phyloP scores from a whole-genome alignment of 2,888 invertebrate genomes.

The Drosophila acutilabella region DNA sequence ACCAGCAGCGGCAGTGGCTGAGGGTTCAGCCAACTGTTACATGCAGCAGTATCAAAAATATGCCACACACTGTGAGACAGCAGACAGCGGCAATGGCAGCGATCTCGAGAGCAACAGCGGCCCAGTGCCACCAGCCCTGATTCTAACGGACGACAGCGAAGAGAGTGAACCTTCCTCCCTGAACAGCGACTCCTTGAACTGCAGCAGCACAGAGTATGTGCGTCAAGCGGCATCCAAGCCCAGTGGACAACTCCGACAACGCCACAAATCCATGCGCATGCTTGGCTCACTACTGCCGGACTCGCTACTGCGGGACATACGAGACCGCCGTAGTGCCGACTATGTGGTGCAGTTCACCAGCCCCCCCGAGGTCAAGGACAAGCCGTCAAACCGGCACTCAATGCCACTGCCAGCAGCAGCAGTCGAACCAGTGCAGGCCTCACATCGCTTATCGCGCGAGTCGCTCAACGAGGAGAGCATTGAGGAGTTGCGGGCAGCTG shows the following conservation, averaged over 20 bases:
- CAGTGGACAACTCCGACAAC: constrained; percentile 71
- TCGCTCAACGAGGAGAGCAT: constrained; percentile 72
- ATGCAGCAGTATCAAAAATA: constrained; percentile 74
- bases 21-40: constrained; percentile 58
- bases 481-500: constrained; percentile 71
- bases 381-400: constrained; percentile 34
- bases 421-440: constrained; percentile 16
- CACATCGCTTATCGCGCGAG: constrained; percentile 57
- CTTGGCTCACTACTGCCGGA: constrained; percentile 85
- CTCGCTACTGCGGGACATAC: constrained; percentile 89
- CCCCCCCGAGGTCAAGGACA: constrained; percentile 55
- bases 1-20: constrained; percentile 38
- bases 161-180: constrained; percentile 88
- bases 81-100: constrained; percentile 94
- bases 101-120: constrained; percentile 88
- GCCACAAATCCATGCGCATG: constrained; percentile 67
- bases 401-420: background rate
- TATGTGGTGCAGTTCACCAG: constrained; percentile 66
- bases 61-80: constrained; percentile 89
- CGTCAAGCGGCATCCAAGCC: constrained; percentile 67
- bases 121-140: constrained; percentile 51
- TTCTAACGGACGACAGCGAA: constrained; percentile 86
- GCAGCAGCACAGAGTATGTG: constrained; percentile 87
- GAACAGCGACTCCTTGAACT: constrained; percentile 93
- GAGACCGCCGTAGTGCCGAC: constrained; percentile 86